These are phyloP conservation scores for Corydoras sp. DNA, from an alignment of 2,113 vertebrate genomes.

Conservation along the genomic window DNA sequence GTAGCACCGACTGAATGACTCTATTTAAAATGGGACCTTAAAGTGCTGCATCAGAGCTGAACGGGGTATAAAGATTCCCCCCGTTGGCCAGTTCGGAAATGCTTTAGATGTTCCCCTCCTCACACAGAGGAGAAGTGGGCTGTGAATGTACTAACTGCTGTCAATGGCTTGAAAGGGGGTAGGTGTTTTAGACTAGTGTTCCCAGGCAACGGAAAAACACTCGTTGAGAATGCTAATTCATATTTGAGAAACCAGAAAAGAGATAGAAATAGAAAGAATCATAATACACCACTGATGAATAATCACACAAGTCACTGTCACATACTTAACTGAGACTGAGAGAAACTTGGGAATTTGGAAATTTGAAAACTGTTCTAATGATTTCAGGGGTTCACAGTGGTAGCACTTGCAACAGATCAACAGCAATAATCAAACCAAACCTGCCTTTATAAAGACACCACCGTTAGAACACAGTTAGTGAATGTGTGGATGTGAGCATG, in stretches of 20 bases:
- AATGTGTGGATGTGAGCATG: too few species aligned
- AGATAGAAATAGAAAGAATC: not conserved
- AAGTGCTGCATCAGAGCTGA: not conserved
- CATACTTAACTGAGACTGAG: too few species aligned
- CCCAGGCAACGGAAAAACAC: slow-evolving; percentile 36
- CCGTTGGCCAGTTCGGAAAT: slow-evolving; percentile 32
- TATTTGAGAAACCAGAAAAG: not conserved
- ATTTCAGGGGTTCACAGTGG: too few species aligned
- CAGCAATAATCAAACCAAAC: too few species aligned
- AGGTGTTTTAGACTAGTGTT: slow-evolving; percentile 29
- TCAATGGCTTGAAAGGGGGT: slow-evolving; percentile 17
- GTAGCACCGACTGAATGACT: slow-evolving; percentile 10
- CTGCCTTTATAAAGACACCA: too few species aligned
- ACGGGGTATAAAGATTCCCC: slow-evolving; percentile 34
- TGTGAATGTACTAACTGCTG: slow-evolving; percentile 18
- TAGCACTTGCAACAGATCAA: too few species aligned
- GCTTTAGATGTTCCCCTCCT: slow-evolving; percentile 31
- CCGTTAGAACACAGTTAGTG: too few species aligned
- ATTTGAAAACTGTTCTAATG: too few species aligned
- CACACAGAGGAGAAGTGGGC: slow-evolving; percentile 21
- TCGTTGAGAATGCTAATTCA: slow-evolving; percentile 25
- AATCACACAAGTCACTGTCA: too few species aligned
- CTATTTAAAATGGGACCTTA: slow-evolving; percentile 28
- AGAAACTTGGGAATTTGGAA: too few species aligned
- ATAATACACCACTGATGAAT: too few species aligned